Evolutionary conservation across 2,888 invertebrate genomes (phyloP).

Genomic region (Drosophila prolongata): DNA sequence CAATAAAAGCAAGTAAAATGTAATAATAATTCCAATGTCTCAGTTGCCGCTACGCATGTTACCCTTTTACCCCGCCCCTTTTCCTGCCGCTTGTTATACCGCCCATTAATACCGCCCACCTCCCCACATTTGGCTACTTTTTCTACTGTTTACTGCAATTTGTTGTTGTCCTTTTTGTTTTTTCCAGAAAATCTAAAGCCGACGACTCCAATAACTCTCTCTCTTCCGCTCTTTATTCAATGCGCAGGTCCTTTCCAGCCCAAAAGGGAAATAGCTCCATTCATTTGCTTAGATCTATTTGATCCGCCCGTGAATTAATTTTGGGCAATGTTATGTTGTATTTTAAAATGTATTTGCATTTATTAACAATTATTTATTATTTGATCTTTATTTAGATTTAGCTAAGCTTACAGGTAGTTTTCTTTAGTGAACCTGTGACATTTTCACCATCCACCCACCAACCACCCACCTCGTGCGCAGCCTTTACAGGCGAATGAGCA

Average conservation of each 20-base stretch:
- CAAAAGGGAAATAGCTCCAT: conserved; percentile 39
- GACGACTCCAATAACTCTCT: conserved; percentile 45
- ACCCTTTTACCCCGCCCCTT: conserved; percentile 6
- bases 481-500: conserved; percentile 61
- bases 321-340: neutral
- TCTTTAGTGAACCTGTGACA: conserved; percentile 13
- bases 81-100: conserved; percentile 6
- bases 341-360: neutral
- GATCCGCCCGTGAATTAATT: conserved; percentile 23
- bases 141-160: conserved; percentile 55
- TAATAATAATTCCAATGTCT: conserved; percentile 65
- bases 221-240: conserved; percentile 11
- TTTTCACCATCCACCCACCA: conserved; percentile 9
- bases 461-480: conserved; percentile 51
- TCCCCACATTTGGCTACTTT: conserved; percentile 40
- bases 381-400: neutral
- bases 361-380: neutral
- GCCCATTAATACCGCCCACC: conserved; percentile 7
- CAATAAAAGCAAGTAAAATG: conserved; percentile 60
- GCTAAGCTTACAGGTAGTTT: neutral
- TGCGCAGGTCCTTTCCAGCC: conserved; percentile 41
- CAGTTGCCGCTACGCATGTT: conserved; percentile 49
- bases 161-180: conserved; percentile 46
- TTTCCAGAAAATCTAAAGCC: conserved; percentile 59
- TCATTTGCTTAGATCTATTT: conserved; percentile 37